Conservation (phyloP, 2,888 invertebrate species). For the Scaptomyza parva region DNA sequence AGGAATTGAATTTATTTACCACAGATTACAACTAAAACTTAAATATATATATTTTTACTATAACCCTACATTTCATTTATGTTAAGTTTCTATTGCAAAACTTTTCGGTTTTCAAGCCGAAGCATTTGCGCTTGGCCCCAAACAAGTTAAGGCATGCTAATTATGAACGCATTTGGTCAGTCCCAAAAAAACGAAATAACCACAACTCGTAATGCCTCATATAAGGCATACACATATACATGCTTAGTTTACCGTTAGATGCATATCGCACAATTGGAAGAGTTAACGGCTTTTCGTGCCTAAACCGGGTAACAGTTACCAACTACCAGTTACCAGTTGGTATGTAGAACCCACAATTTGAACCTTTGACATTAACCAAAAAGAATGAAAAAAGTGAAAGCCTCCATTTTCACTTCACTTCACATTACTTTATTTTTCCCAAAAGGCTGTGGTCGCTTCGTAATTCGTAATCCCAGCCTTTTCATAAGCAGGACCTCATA, state of each 20-base stretch:
- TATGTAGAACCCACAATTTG: slow-evolving; percentile 23
- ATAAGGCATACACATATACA: slow-evolving; percentile 13
- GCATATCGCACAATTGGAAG: slow-evolving; percentile 56
- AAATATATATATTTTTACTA: background rate
- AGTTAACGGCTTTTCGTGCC: slow-evolving; percentile 47
- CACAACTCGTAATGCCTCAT: slow-evolving; percentile 6
- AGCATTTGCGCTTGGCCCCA: slow-evolving; percentile 11
- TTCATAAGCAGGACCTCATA: slow-evolving; percentile 16
- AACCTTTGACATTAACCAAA: slow-evolving; percentile 73
- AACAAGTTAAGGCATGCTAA: slow-evolving; percentile 52
- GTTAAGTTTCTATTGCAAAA: background rate
- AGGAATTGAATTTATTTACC: background rate
- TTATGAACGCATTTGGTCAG: slow-evolving; percentile 48
- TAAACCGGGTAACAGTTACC: slow-evolving; percentile 3
- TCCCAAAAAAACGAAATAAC: slow-evolving; percentile 14
- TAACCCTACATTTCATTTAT: background rate
- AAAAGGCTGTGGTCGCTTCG: slow-evolving; percentile 1
- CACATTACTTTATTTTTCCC: background rate
- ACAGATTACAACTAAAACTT: background rate
- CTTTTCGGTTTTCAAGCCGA: background rate
- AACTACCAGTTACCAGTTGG: background rate
- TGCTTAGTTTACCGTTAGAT: slow-evolving; percentile 23
- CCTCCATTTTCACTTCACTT: background rate
- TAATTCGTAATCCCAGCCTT: slow-evolving; percentile 27
- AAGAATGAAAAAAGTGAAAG: background rate